Evolutionary conservation across 2,888 invertebrate genomes (phyloP).

Genomic region (Laspeyria flexula): DNA sequence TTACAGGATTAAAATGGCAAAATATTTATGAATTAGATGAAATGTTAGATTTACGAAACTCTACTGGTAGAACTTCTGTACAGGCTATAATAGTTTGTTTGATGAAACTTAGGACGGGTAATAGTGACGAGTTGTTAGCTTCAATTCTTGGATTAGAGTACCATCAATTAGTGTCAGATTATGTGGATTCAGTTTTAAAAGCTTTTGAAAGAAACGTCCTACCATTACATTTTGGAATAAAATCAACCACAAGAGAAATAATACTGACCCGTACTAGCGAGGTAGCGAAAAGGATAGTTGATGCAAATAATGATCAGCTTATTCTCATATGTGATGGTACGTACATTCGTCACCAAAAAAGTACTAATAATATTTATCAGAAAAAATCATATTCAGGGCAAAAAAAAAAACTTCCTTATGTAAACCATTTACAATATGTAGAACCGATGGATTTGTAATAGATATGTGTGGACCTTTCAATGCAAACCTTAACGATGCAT

Average conservation of each 20-base stretch:
- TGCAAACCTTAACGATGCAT: neutral
- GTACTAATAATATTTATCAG: too few species aligned
- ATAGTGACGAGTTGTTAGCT: neutral
- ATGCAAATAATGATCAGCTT: neutral
- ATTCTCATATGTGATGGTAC: too few species aligned
- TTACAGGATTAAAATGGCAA: neutral
- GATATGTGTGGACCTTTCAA: slow-evolving; percentile 3
- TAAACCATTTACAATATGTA: neutral
- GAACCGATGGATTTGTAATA: neutral
- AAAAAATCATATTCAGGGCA: neutral
- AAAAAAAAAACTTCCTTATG: slow-evolving; percentile 1
- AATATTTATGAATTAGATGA: neutral
- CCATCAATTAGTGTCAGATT: neutral
- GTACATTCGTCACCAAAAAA: too few species aligned
- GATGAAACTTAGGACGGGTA: slow-evolving; percentile 1
- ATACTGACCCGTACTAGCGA: neutral
- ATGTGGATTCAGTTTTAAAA: neutral
- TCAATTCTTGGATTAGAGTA: slow-evolving; percentile 2
- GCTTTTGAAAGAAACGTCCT: neutral
- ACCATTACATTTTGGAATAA: neutral
- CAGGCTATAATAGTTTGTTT: slow-evolving; percentile 1
- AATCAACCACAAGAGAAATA: neutral
- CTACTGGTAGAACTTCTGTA: neutral
- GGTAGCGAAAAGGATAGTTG: neutral
- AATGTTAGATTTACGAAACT: slow-evolving; percentile 1